Evolutionary conservation across 2,797 vertebrate species (phyloP).

Genomic region (Syndactyla subalaris): DNA sequence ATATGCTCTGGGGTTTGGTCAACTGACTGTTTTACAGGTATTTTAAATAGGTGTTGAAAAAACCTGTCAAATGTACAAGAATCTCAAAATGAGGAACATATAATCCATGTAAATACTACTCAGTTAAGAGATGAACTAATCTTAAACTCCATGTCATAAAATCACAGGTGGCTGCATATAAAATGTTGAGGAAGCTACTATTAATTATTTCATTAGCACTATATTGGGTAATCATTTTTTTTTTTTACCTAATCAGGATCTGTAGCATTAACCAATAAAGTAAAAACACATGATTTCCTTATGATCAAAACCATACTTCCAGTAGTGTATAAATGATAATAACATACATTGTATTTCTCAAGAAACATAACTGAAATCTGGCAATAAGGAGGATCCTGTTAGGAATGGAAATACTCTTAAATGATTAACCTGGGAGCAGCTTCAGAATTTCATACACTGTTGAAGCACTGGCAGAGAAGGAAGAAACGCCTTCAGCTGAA

Average conservation of each 20-base stretch:
- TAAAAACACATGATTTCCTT: background rate
- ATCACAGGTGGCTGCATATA: background rate
- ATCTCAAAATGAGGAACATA: background rate
- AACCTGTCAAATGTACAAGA: background rate
- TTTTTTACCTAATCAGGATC: background rate
- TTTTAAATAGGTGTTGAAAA: background rate
- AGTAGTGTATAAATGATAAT: background rate
- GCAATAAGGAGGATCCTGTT: background rate
- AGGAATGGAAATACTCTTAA: background rate
- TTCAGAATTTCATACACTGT: slow-evolving; percentile 29
- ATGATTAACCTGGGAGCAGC: slow-evolving; percentile 8
- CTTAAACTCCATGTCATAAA: background rate
- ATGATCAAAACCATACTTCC: background rate
- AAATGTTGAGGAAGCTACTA: background rate
- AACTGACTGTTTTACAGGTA: background rate
- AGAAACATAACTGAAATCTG: background rate
- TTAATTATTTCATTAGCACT: background rate
- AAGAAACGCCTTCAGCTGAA: slow-evolving; percentile 62
- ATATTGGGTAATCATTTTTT: background rate
- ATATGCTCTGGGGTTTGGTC: background rate
- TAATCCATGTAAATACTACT: background rate
- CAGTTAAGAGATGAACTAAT: background rate
- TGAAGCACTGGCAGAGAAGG: background rate
- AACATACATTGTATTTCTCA: background rate
- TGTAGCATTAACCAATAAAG: background rate